These are phyloP conservation scores for Clusia tigrina DNA, from an alignment of 2,888 invertebrate genomes.

Conservation along the genomic window DNA sequence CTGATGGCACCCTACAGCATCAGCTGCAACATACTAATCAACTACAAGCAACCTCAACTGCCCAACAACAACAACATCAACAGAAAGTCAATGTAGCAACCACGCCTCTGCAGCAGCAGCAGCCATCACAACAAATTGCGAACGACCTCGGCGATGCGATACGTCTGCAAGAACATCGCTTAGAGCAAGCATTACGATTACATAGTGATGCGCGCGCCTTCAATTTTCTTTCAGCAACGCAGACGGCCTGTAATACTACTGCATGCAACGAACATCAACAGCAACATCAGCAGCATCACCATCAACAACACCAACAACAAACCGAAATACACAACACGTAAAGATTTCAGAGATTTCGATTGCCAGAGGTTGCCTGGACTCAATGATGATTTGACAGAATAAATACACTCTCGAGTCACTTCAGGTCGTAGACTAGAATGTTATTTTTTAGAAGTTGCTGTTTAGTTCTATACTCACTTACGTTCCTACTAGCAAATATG, in stretches of 20 bases:
- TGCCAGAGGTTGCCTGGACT: no score
- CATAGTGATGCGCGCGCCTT: conserved; percentile 82
- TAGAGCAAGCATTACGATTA: conserved; percentile 83
- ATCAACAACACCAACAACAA: conserved; percentile 53
- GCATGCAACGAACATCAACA: conserved; percentile 58
- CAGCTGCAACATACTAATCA: conserved; percentile 41
- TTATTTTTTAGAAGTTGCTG: no score
- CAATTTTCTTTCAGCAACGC: conserved; percentile 72
- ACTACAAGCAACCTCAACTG: conserved; percentile 25
- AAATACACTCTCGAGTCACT: no score
- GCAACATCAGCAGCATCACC: conserved; percentile 66
- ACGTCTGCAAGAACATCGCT: conserved; percentile 78
- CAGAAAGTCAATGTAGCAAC: conserved; percentile 22
- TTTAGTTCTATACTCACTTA: no score
- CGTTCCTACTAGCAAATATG: no score
- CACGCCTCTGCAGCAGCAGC: conserved; percentile 35
- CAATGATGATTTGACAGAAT: no score
- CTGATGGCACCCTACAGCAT: conserved; percentile 11
- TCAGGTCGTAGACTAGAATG: no score
- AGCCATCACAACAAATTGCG: conserved; percentile 63
- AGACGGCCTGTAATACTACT: conserved; percentile 29
- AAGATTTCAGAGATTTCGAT: neutral
- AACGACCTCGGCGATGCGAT: conserved; percentile 78
- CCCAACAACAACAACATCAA: conserved; percentile 31
- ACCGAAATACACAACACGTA: conserved; percentile 23